A percentile compares a stretch with the other conserved stretches of the same genome.
phyloP scores from a whole-genome alignment of 2,113 vertebrate genomes.

The Amphilophus citrinellus region DNA sequence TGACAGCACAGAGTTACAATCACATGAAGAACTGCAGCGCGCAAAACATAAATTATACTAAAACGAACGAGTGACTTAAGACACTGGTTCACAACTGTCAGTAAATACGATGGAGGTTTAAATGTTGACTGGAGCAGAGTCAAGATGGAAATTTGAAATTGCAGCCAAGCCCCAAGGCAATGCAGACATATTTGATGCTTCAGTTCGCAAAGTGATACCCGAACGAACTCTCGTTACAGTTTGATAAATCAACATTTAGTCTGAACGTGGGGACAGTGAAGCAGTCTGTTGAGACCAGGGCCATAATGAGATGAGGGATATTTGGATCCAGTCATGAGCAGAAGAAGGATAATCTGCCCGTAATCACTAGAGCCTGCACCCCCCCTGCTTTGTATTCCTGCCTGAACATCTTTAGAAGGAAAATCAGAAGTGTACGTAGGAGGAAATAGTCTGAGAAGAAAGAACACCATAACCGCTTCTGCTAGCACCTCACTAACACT shows the following conservation, averaged over 20 bases:
- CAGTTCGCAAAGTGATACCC: constrained; percentile 55
- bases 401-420: constrained; percentile 57
- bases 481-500: constrained; percentile 22
- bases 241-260: constrained; percentile 64
- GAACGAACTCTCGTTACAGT: constrained; percentile 59
- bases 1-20: constrained; percentile 26
- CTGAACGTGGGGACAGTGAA: constrained; percentile 27
- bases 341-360: constrained; percentile 65
- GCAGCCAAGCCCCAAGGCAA: constrained; percentile 13
- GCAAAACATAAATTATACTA: constrained; percentile 7
- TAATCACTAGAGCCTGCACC: constrained; percentile 56
- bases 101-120: constrained; percentile 28
- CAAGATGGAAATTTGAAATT: constrained; percentile 52
- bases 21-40: background rate
- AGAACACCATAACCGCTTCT: constrained; percentile 53
- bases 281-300: constrained; percentile 38
- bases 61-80: constrained; percentile 24
- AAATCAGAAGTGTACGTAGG: constrained; percentile 67
- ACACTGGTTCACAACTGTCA: constrained; percentile 24
- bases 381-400: constrained; percentile 74
- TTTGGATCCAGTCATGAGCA: constrained; percentile 63
- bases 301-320: constrained; percentile 57
- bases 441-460: constrained; percentile 58
- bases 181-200: constrained; percentile 36
- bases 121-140: constrained; percentile 27